phyloP scores from a whole-genome alignment of 2,113 vertebrate species.

The Cebidichthys violaceus region DNA sequence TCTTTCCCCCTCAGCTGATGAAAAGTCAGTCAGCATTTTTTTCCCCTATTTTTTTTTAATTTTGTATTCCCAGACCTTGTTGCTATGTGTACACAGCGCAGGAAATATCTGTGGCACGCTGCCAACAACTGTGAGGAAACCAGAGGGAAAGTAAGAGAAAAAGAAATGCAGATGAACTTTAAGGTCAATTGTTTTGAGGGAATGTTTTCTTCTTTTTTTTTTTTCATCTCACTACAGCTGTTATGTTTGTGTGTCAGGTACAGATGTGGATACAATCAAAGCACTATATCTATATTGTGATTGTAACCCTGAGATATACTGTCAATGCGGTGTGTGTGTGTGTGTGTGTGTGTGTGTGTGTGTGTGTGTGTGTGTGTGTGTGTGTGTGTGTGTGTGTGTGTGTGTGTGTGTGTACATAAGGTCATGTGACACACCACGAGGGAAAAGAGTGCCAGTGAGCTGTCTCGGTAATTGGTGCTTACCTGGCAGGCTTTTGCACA shows the following conservation, averaged over 20 bases:
- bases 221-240: conserved; percentile 9
- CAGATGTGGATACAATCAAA: conserved; percentile 31
- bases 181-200: conserved; percentile 41
- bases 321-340: too few relatives aligned
- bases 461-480: conserved; percentile 80
- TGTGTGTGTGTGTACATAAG: conserved; percentile 59
- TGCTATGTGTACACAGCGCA: conserved; percentile 54
- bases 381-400: not conserved
- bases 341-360: conserved; percentile 28
- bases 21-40: conserved; percentile 55
- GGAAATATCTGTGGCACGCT: conserved; percentile 63
- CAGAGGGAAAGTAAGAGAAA: conserved; percentile 47
- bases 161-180: conserved; percentile 53
- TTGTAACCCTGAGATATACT: conserved; percentile 48
- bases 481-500: conserved; percentile 75
- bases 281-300: conserved; percentile 26
- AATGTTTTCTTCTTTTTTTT: not conserved
- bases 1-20: conserved; percentile 29
- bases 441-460: conserved; percentile 67
- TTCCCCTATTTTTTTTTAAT: not conserved
- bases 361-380: conserved; percentile 38
- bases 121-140: conserved; percentile 59
- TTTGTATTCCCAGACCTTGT: conserved; percentile 17
- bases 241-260: conserved; percentile 36
- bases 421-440: conserved; percentile 65